Percentiles rank a stretch among this genome's conserved stretches.
Evolutionary conservation across 1,140 invertebrate species (phyloP).

Genomic region (Zaprionus taronus): DNA sequence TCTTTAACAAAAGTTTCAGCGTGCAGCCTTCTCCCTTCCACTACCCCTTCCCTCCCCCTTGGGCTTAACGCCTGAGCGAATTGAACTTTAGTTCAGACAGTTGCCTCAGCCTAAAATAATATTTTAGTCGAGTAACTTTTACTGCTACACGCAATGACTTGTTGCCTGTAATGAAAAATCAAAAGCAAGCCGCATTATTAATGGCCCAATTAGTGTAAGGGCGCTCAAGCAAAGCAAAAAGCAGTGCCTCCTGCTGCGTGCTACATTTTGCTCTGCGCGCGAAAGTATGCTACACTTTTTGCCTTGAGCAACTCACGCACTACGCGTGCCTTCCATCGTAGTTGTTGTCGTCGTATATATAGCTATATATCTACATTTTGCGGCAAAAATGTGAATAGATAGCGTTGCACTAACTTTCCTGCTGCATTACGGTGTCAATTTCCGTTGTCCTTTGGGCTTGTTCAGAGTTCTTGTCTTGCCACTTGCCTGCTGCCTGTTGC

Average conservation of each 20-base stretch:
- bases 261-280: slow-evolving; percentile 32
- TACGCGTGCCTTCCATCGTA: background rate
- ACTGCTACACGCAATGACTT: slow-evolving; percentile 47
- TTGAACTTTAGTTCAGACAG: slow-evolving; percentile 23
- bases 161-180: slow-evolving; percentile 53
- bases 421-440: slow-evolving; percentile 42
- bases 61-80: slow-evolving; percentile 4
- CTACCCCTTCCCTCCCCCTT: too few relatives aligned
- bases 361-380: slow-evolving; percentile 17
- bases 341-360: background rate
- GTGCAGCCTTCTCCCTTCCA: background rate
- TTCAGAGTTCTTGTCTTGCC: background rate
- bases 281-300: slow-evolving; percentile 45
- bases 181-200: slow-evolving; percentile 60
- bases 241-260: slow-evolving; percentile 39
- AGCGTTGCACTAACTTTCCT: slow-evolving; percentile 26
- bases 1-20: slow-evolving; percentile 26
- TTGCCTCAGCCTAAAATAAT: slow-evolving; percentile 36
- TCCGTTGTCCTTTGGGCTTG: slow-evolving; percentile 22
- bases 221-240: slow-evolving; percentile 8
- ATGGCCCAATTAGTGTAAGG: slow-evolving; percentile 72
- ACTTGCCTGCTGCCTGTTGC: background rate
- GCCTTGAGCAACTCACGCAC: slow-evolving; percentile 4
- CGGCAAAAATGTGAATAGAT: slow-evolving; percentile 72
- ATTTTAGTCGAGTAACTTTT: slow-evolving; percentile 39